Conservation (phyloP, 2,888 invertebrate genomes). For the Troilus luridus region DNA sequence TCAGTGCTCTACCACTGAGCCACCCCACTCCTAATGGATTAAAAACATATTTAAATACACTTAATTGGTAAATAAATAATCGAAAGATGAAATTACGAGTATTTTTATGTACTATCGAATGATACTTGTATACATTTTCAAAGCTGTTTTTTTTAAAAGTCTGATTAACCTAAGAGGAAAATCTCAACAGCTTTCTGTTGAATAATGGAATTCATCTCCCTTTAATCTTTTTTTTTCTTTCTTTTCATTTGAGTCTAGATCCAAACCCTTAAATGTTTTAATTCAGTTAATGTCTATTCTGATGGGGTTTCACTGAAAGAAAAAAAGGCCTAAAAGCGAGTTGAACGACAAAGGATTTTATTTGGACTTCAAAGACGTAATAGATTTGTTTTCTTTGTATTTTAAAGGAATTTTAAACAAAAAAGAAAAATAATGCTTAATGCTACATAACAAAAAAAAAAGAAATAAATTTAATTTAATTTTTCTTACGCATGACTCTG, state of each 20-base stretch:
- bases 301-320: not conserved
- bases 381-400: no score
- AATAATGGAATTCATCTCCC: conserved; percentile 12
- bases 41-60: no score
- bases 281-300: not conserved
- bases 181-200: not conserved
- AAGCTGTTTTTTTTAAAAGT: not conserved
- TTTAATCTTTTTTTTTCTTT: not conserved
- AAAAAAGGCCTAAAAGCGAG: not conserved
- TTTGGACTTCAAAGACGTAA: no score
- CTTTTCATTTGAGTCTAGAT: not conserved
- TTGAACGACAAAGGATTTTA: not conserved
- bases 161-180: not conserved
- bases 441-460: no score
- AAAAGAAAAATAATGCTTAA: no score
- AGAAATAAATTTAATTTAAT: no score
- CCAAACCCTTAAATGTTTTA: not conserved
- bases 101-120: not conserved
- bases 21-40: no score
- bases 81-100: not conserved
- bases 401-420: no score
- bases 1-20: no score
- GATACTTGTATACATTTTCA: not conserved
- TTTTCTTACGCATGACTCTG: no score
- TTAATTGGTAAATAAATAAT: no score